Evolutionary conservation across 2,888 invertebrate species (phyloP), one percentile per base, ranked within the genome.

Genomic region (Volucella inanis): DNA sequence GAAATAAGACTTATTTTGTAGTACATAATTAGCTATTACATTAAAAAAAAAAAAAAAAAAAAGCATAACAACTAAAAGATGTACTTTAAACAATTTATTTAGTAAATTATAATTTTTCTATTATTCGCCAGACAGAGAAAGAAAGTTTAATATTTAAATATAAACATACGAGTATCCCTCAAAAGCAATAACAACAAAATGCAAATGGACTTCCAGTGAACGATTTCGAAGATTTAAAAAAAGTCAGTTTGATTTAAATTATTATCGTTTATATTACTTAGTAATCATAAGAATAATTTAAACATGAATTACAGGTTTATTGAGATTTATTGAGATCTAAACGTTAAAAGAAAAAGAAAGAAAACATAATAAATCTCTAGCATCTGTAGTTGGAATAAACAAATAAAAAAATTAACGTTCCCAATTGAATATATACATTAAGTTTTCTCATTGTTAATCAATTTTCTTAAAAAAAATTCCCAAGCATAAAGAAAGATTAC

Each of bases 171-270:
- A 31, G 31, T 31, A 49, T 54, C 54, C 41, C 57, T 59, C 61
- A 59, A 43, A 59, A 52, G 15, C 22, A 22, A 64, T 55, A 82
- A 87, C 89, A 89, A 88, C 89, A 88, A 88, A 88, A 89, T 88
- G 87, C 89, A 88, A 89, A 90, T 86, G 89, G 90, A 90, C 90
- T 90, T 90, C 90, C 90, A 90, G 90, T 90, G 90, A 90, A 87
- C 52, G 49, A 47, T 81, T 64, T 55, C 67, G 64, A 67, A 38
- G 11, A 54, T 8, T 62, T 68, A 39, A n/a, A 96, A 41, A 70
- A 65, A 84, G 79, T 79, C 84, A 84, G 76, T 75, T 84, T 79
- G 70, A 41, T 22, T 71, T 77, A 68, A 78, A 39, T 78, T 84
- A 54, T 61, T 76, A 55, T 43, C 54, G 54, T 68, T 47, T 45